A percentile compares a stretch with the other conserved stretches of the same genome.
These are phyloP conservation scores for Darevskia mixta DNA, from an alignment of 2,797 vertebrate genomes.

Conservation along the genomic window DNA sequence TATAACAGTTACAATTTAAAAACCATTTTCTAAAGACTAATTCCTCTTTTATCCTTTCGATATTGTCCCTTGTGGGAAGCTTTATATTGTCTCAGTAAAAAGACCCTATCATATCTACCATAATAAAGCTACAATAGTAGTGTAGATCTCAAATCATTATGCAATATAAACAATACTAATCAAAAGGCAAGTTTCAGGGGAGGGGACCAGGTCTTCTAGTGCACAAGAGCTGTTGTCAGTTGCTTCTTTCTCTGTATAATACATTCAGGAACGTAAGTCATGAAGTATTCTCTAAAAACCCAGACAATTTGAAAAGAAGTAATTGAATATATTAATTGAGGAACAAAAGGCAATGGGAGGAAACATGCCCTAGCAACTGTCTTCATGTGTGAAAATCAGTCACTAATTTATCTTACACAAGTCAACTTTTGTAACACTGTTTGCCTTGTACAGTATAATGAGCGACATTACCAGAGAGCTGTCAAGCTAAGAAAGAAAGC, in stretches of 20 bases:
- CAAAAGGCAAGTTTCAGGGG: slow-evolving; percentile 21
- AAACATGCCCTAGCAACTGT: slow-evolving; percentile 79
- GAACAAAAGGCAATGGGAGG: slow-evolving; percentile 72
- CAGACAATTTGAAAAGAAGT: slow-evolving; percentile 68
- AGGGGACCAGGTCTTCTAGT: background rate
- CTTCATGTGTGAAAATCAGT: slow-evolving; percentile 74
- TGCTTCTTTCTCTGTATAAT: slow-evolving; percentile 42
- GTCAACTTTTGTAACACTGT: slow-evolving; percentile 78
- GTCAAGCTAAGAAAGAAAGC: slow-evolving; percentile 69
- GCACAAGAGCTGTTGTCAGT: slow-evolving; percentile 7
- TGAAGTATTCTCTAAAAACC: slow-evolving; percentile 60
- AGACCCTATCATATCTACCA: background rate
- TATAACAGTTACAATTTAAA: slow-evolving; percentile 44
- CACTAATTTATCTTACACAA: slow-evolving; percentile 79
- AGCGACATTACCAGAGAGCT: slow-evolving; percentile 68
- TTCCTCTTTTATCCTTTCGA: slow-evolving; percentile 32
- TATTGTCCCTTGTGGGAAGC: slow-evolving; percentile 23
- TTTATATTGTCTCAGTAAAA: slow-evolving; percentile 28
- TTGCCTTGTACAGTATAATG: slow-evolving; percentile 73
- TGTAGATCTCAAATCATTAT: background rate
- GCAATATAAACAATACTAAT: slow-evolving; percentile 26
- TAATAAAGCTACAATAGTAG: background rate
- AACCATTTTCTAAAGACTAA: slow-evolving; percentile 38
- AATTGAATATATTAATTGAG: slow-evolving; percentile 73
- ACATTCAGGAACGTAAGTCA: slow-evolving; percentile 43